Evolutionary conservation across 2,797 vertebrate genomes (phyloP), one percentile per base, ranked within the genome.

Genomic region (Halcyon smyrnensis): DNA sequence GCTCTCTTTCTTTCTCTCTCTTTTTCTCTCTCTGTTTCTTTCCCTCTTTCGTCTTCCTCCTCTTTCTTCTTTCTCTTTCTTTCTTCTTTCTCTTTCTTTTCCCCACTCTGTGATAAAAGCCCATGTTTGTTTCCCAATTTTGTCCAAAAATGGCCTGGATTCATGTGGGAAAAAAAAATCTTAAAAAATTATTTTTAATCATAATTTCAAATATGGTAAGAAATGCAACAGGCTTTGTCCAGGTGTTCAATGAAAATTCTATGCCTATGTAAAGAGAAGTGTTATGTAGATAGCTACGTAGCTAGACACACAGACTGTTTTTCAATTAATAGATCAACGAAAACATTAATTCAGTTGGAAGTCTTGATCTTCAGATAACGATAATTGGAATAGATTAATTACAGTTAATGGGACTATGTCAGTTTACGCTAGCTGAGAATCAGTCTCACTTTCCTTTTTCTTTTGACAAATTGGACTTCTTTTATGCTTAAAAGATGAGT

Each of bases 341-440:
- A 84, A 89, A 70, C 8, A 15, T 85, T 76, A 76, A 79, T 94
- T 83, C 11, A 90, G 0, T 77, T 70, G 34, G 16, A 89, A 53
- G 25, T 73, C 56, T 65, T 90, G 65, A 85, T 87, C 64, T 76
- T 91, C 63, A 77, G 46, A 84, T 67, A 79, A 54, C 0, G 0
- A 57, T 84, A 87, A 89, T 56, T 83, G 27, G 30, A 84, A 20
- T 32, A 84, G 48, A 56, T 90, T 91, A 91, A 84, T 81, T 88
- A 24, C 11, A 37, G n/a, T 70, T 84, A 87, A 89, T 45, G 18
- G 34, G 20, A 84, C 64, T n/a, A 53, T 45, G 50, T 25, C 41
- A 46, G 13, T 87, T 91, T 79, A 65, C 65, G 12, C 6, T 15
- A 65, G 23, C 13, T 74, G 54, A 37, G 2, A 48, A 62, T 84